Conservation (phyloP, 2,888 invertebrate species). For the Tipula helvola region DNA sequence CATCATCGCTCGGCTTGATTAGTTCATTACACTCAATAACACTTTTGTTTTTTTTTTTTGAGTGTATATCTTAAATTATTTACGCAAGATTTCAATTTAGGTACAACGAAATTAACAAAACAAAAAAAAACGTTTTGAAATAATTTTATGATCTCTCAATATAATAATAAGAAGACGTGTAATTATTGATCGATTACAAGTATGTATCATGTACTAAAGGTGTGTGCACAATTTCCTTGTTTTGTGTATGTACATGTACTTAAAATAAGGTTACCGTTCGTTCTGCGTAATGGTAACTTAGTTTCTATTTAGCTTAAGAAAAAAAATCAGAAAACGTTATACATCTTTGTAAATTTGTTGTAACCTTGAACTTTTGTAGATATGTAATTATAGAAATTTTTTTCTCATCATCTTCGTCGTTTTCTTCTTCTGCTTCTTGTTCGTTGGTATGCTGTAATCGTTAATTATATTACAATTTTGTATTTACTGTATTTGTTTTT, state of each 20-base stretch:
- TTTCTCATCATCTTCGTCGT: not conserved
- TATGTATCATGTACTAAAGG: not conserved
- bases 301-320: not conserved
- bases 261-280: not conserved
- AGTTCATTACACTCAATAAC: not conserved
- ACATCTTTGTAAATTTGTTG: not conserved
- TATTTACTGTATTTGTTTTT: not conserved
- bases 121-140: not conserved
- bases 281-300: not conserved
- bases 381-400: not conserved
- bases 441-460: not conserved
- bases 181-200: not conserved
- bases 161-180: not conserved
- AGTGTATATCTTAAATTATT: not conserved
- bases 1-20: not conserved
- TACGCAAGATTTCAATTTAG: not conserved
- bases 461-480: not conserved
- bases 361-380: not conserved
- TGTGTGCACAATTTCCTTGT: not conserved
- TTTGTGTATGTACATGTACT: not conserved
- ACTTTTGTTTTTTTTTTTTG: not conserved
- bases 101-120: not conserved
- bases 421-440: not conserved
- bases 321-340: not conserved
- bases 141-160: not conserved